A percentile compares a stretch with the other conserved stretches of the same genome.
Evolutionary conservation across 2,113 vertebrate species (phyloP).

Genomic region (Spilogale gracilis): DNA sequence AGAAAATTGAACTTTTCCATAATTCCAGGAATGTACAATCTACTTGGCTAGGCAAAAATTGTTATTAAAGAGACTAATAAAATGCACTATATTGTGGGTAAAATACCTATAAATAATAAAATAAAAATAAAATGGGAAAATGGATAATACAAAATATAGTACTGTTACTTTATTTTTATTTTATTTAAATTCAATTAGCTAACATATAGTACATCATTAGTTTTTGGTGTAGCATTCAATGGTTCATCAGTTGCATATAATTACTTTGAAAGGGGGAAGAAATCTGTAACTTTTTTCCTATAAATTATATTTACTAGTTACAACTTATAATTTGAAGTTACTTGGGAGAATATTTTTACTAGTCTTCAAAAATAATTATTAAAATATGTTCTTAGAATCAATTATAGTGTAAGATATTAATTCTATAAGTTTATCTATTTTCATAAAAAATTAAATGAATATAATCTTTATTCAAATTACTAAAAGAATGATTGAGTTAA

Average conservation of each 20-base stretch:
- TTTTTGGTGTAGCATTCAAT: not conserved
- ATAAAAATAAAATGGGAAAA: not conserved
- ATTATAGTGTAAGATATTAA: not conserved
- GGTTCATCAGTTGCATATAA: not conserved
- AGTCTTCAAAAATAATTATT: not conserved
- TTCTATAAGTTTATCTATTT: not conserved
- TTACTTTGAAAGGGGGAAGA: not conserved
- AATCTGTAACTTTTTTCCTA: not conserved
- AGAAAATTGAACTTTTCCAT: not conserved
- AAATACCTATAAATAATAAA: conserved; percentile 9
- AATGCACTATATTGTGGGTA: not conserved
- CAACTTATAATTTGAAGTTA: not conserved
- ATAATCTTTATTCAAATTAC: not conserved
- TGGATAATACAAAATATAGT: not conserved
- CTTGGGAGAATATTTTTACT: not conserved
- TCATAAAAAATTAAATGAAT: not conserved
- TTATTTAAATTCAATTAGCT: not conserved
- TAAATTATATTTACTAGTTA: not conserved
- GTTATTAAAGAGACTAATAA: not conserved
- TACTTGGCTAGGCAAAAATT: not conserved
- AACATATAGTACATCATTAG: not conserved
- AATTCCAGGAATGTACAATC: not conserved
- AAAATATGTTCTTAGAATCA: not conserved
- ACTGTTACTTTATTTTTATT: not conserved
- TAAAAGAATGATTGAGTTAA: not conserved